Evolutionary conservation across 2,797 vertebrate species (phyloP).

Genomic region (Chromobotia macracanthus): DNA sequence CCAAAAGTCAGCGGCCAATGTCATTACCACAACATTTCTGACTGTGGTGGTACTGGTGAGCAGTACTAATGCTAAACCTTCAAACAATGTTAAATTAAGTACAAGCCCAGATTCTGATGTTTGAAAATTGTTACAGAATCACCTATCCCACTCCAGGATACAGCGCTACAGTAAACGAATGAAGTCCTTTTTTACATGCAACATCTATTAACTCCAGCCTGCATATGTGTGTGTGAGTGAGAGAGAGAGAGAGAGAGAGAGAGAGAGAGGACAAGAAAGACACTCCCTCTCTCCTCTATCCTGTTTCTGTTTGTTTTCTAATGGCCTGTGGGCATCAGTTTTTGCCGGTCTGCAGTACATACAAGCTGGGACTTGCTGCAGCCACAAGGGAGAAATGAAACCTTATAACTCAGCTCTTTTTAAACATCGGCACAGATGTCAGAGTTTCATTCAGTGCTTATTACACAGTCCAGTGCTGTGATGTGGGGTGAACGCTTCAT

Average conservation of each 20-base stretch:
- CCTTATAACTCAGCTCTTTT: constrained; percentile 49
- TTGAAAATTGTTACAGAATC: no score
- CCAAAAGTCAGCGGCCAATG: no score
- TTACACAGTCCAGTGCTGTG: constrained; percentile 17
- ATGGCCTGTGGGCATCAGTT: constrained; percentile 43
- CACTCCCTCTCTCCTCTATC: constrained; percentile 26
- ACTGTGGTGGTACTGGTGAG: no score
- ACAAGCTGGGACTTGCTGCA: constrained; percentile 38
- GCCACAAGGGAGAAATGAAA: constrained; percentile 30
- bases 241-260: no score
- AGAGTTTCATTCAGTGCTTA: constrained; percentile 11
- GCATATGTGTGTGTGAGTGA: no score
- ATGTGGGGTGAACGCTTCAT: not conserved
- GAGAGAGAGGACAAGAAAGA: not conserved
- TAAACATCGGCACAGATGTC: constrained; percentile 40
- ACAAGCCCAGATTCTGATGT: no score
- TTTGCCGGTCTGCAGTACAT: constrained; percentile 41
- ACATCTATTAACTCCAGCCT: constrained; percentile 7
- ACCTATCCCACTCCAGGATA: no score
- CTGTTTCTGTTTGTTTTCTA: constrained; percentile 48
- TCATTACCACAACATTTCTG: no score
- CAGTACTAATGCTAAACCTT: no score
- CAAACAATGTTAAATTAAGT: no score
- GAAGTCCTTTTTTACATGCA: constrained; percentile 32
- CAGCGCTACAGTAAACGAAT: no score